Conservation (phyloP, 2,888 invertebrate genomes). For the Listrodromus nycthemerus region DNA sequence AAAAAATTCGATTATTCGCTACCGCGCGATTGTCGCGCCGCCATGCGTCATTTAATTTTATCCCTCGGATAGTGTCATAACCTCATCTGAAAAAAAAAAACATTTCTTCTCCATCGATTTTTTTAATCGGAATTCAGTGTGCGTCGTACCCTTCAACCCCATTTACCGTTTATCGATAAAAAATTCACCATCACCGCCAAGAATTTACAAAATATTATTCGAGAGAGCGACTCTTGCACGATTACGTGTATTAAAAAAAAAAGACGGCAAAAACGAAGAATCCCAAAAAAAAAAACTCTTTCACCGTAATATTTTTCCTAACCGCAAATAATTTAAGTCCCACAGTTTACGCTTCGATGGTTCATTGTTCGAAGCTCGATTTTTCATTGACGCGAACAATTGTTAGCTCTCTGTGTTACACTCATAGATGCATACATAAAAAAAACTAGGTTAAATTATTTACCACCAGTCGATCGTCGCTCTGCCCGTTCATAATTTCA, state of each 20-base stretch:
- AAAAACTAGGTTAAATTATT: background rate
- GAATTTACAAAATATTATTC: slow-evolving; percentile 11
- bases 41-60: background rate
- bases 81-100: background rate
- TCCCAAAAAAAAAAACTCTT: background rate
- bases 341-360: background rate
- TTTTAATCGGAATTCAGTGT: background rate
- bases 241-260: background rate
- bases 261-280: no score
- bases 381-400: slow-evolving; percentile 2
- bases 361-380: slow-evolving; percentile 5
- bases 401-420: background rate
- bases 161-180: slow-evolving; percentile 13
- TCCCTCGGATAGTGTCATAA: background rate
- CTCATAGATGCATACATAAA: background rate
- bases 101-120: background rate
- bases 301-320: background rate
- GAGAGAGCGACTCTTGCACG: background rate
- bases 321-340: background rate
- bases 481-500: background rate
- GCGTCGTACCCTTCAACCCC: background rate
- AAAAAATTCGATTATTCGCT: background rate
- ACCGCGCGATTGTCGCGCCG: background rate
- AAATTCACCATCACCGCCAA: background rate
- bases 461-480: background rate